These are phyloP conservation scores for Chloebia gouldiae DNA, from an alignment of 2,113 vertebrate species.

Conservation along the genomic window DNA sequence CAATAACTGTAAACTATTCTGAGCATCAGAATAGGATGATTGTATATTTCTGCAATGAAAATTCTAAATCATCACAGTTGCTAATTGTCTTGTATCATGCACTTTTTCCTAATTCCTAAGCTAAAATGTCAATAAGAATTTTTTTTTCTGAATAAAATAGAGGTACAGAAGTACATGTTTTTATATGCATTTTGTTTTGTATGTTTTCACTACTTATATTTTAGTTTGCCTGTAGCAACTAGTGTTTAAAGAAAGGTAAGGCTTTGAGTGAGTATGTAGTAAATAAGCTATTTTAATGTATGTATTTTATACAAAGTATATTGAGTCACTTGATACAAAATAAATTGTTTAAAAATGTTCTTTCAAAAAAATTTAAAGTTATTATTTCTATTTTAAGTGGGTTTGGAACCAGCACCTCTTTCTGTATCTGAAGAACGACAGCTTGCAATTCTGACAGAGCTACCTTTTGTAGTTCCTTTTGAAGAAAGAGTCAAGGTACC, in stretches of 20 bases:
- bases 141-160: neutral
- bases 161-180: neutral
- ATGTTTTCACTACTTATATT: neutral
- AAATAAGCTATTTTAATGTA: neutral
- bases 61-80: neutral
- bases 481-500: constrained; percentile 98
- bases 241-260: constrained; percentile 10
- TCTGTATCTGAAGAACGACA: constrained; percentile 96
- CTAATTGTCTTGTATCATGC: neutral
- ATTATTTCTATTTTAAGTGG: constrained; percentile 78
- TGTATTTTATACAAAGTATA: neutral
- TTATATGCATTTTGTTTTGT: neutral
- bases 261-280: neutral
- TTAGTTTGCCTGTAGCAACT: neutral
- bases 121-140: neutral
- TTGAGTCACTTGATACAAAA: neutral
- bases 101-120: neutral
- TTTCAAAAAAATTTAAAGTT: neutral
- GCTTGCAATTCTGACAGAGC: constrained; percentile 94
- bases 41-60: neutral
- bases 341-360: neutral
- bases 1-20: neutral
- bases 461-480: constrained; percentile 97
- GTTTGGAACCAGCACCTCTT: constrained; percentile 89
- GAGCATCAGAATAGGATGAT: neutral